A percentile compares a stretch with the other conserved stretches of the same genome.
phyloP scores from a whole-genome alignment of 2,797 vertebrate genomes.

The Pygocentrus nattereri region DNA sequence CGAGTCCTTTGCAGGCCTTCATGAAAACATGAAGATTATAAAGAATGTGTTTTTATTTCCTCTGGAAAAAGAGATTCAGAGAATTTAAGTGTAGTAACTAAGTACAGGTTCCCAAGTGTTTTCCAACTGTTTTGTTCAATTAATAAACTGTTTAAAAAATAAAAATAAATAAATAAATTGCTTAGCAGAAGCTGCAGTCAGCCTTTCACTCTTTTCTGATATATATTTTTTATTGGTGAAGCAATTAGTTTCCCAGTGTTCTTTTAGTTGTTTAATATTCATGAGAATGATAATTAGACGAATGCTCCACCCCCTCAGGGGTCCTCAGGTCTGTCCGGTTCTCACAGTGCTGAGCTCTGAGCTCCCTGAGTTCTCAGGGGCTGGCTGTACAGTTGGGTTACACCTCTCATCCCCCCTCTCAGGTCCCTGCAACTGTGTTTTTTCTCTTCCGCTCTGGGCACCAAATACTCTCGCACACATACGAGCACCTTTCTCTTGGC shows the following conservation, averaged over 20 bases:
- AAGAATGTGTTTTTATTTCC: too few species aligned
- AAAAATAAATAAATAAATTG: too few species aligned
- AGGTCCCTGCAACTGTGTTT: conserved; percentile 51
- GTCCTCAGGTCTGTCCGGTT: conserved; percentile 50
- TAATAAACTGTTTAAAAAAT: too few species aligned
- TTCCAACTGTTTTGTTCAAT: too few species aligned
- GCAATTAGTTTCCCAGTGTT: conserved; percentile 7
- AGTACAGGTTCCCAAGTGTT: too few species aligned
- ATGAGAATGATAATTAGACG: conserved; percentile 38
- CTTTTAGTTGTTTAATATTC: conserved; percentile 21
- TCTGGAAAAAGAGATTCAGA: too few species aligned
- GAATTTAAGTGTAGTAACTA: too few species aligned
- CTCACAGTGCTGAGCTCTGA: conserved; percentile 50
- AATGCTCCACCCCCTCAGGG: conserved; percentile 45
- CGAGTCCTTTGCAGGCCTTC: too few species aligned
- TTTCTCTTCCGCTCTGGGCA: conserved; percentile 59
- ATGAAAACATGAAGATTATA: too few species aligned
- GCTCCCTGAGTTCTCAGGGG: conserved; percentile 63
- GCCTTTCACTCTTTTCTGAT: background rate
- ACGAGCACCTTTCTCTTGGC: conserved; percentile 61
- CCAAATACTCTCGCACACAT: conserved; percentile 45
- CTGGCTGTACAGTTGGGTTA: conserved; percentile 61
- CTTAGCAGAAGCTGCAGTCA: too few species aligned
- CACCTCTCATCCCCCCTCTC: conserved; percentile 61
- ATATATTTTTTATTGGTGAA: background rate